A percentile compares a stretch with the other conserved stretches of the same genome.
Evolutionary conservation across 2,888 invertebrate species (phyloP).

Genomic region (Sphinx pinastri): DNA sequence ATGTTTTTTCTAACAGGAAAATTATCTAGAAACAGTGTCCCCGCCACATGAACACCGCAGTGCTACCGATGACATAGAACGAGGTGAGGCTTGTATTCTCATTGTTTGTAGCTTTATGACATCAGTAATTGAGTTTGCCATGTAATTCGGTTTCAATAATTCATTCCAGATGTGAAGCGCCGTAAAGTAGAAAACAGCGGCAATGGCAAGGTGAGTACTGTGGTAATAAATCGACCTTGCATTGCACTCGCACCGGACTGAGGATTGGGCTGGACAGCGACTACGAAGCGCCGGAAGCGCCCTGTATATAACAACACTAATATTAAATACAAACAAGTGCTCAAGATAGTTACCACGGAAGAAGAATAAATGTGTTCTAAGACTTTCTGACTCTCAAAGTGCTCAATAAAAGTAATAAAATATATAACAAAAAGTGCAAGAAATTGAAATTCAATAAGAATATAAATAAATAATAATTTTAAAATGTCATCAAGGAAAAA

Average conservation of each 20-base stretch:
- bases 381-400: constrained; percentile 40
- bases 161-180: constrained; percentile 89
- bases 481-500: constrained; percentile 10
- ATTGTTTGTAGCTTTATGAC: neutral
- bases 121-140: neutral
- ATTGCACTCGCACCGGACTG: constrained; percentile 78
- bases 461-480: neutral
- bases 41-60: constrained; percentile 83
- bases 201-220: constrained; percentile 93
- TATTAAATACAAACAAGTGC: constrained; percentile 6
- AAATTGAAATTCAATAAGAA: neutral
- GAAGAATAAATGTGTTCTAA: constrained; percentile 38
- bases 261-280: constrained; percentile 84
- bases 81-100: constrained; percentile 57
- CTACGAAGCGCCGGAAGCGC: constrained; percentile 42
- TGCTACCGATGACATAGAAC: constrained; percentile 76
- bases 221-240: constrained; percentile 70
- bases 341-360: neutral
- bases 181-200: constrained; percentile 91
- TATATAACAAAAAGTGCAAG: constrained; percentile 7
- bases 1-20: constrained; percentile 68
- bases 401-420: constrained; percentile 35
- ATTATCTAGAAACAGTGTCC: constrained; percentile 76
- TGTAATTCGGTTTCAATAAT: constrained; percentile 32
- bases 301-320: constrained; percentile 24